Percentiles rank a stretch among this genome's conserved stretches.
Conservation (phyloP, 2,888 invertebrate genomes). For the Mythimna pallens region DNA sequence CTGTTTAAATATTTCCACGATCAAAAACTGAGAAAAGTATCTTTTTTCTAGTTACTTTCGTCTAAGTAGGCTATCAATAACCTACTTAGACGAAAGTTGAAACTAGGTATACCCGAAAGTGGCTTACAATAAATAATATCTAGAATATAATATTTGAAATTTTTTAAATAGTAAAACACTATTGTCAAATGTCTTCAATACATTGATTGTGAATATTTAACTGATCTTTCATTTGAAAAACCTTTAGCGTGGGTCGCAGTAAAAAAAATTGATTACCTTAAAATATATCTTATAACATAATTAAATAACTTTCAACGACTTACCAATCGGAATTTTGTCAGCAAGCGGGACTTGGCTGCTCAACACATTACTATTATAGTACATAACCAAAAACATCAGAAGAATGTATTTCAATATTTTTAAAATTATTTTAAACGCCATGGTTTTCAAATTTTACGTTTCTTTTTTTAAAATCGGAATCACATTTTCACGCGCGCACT, state of each 20-base stretch:
- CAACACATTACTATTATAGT: constrained; percentile 71
- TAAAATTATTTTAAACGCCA: constrained; percentile 70
- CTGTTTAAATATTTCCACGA: background rate
- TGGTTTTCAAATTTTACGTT: constrained; percentile 63
- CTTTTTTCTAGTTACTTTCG: background rate
- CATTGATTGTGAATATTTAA: background rate
- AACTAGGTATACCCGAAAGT: background rate
- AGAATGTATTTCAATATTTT: constrained; percentile 71
- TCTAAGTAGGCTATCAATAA: no score
- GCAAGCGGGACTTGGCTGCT: constrained; percentile 61
- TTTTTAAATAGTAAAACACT: background rate
- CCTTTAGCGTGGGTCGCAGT: background rate
- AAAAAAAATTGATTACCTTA: background rate
- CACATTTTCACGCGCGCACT: constrained; percentile 70
- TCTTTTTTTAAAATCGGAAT: constrained; percentile 45
- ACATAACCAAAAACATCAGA: constrained; percentile 72
- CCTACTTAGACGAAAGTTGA: background rate
- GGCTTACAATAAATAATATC: background rate
- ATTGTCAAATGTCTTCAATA: background rate
- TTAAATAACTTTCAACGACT: constrained; percentile 10
- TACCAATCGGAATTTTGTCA: constrained; percentile 76
- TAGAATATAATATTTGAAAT: background rate
- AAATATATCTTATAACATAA: background rate
- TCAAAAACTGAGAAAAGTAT: background rate
- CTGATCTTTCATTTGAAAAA: background rate